These are phyloP conservation scores for Urocyon cinereoargenteus DNA, from an alignment of 2,797 vertebrate genomes.

Conservation along the genomic window DNA sequence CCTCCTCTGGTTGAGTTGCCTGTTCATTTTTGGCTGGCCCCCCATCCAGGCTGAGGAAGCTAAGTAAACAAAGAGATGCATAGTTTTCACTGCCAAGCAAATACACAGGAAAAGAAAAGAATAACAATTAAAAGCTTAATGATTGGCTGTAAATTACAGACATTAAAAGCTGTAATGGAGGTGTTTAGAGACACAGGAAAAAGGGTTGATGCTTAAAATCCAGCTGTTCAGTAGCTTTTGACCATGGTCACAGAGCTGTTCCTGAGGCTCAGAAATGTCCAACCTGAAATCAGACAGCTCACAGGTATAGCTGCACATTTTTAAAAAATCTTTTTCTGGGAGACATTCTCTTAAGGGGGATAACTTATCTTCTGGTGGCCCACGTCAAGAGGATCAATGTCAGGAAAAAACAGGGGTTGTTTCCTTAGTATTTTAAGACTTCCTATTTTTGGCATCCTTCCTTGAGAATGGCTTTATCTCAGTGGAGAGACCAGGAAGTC, in stretches of 20 bases:
- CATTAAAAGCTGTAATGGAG: neutral
- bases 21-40: neutral
- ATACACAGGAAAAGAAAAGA: conserved; percentile 40
- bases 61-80: neutral
- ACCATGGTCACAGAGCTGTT: neutral
- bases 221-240: neutral
- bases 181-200: neutral
- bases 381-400: conserved; percentile 40
- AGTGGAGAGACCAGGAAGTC: conserved; percentile 67
- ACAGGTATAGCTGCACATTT: neutral
- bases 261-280: neutral
- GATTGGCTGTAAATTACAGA: neutral
- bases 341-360: neutral
- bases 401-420: conserved; percentile 76
- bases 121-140: neutral
- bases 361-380: conserved; percentile 52
- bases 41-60: neutral
- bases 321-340: neutral
- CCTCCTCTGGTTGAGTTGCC: neutral
- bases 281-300: neutral
- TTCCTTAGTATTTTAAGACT: conserved; percentile 79
- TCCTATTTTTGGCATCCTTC: conserved; percentile 79
- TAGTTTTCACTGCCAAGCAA: conserved; percentile 12
- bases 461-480: conserved; percentile 78
- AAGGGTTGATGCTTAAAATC: neutral